phyloP scores from a whole-genome alignment of 2,797 vertebrate genomes.

The Gymnodraco acuticeps region DNA sequence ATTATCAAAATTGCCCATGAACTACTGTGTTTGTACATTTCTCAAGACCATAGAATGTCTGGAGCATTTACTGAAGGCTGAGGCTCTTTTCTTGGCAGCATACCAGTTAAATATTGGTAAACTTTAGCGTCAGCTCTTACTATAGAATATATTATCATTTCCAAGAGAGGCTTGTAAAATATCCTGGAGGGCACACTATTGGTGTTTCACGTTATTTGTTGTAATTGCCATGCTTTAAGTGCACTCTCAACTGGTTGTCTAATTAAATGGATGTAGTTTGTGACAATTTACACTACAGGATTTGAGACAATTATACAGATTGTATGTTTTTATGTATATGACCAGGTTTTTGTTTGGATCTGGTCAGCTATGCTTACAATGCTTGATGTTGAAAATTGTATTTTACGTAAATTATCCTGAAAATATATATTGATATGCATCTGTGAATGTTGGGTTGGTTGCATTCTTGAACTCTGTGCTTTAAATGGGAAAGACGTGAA shows the following conservation, averaged over 20 bases:
- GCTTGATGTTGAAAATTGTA: constrained; percentile 77
- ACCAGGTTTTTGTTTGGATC: constrained; percentile 57
- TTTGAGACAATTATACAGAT: constrained; percentile 52
- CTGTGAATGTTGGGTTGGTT: constrained; percentile 34
- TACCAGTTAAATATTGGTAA: constrained; percentile 24
- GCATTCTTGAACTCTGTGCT: constrained; percentile 5
- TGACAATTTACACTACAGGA: constrained; percentile 31
- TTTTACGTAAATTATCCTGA: constrained; percentile 78
- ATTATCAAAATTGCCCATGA: constrained; percentile 35
- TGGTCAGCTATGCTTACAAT: constrained; percentile 64
- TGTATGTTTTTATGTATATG: constrained; percentile 67
- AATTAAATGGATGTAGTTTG: constrained; percentile 55
- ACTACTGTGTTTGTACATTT: constrained; percentile 61
- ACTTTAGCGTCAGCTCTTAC: constrained; percentile 33
- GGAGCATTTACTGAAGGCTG: constrained; percentile 25
- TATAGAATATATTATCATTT: constrained; percentile 28
- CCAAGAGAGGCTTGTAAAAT: constrained; percentile 42
- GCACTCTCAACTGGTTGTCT: constrained; percentile 47
- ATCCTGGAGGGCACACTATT: constrained; percentile 41
- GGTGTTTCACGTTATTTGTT: constrained; percentile 58
- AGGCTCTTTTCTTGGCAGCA: constrained; percentile 24
- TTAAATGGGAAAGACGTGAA: background rate
- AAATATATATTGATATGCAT: constrained; percentile 75
- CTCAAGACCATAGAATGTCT: constrained; percentile 75
- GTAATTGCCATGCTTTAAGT: constrained; percentile 73